Percentiles rank a stretch among this genome's conserved stretches.
phyloP scores from a whole-genome alignment of 2,888 invertebrate species.

The Lasioglossum villosulum region DNA sequence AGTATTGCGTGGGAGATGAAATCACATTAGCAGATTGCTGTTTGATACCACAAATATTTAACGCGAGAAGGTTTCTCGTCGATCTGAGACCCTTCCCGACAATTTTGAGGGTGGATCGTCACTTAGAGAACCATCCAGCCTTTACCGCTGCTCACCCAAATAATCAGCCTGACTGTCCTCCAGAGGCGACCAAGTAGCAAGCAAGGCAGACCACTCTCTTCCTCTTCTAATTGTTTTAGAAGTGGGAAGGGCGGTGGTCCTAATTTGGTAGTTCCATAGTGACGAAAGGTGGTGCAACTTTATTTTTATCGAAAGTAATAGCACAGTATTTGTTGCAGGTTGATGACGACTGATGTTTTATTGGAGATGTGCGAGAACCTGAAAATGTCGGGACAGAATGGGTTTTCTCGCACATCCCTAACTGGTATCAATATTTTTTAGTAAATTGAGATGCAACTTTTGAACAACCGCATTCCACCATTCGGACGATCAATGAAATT shows the following conservation, averaged over 20 bases:
- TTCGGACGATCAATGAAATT: background rate
- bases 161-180: constrained; percentile 97
- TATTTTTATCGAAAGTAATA: constrained; percentile 25
- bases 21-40: constrained; percentile 98
- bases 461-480: background rate
- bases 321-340: constrained; percentile 27
- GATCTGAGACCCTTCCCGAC: constrained; percentile 95
- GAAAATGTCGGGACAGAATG: background rate
- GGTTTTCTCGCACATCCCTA: background rate
- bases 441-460: background rate
- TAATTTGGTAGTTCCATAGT: constrained; percentile 64
- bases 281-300: constrained; percentile 72
- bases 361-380: background rate
- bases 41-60: constrained; percentile 97
- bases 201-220: constrained; percentile 84
- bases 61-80: constrained; percentile 97
- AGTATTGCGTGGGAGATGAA: constrained; percentile 97
- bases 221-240: constrained; percentile 80
- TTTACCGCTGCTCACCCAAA: constrained; percentile 96
- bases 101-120: constrained; percentile 94
- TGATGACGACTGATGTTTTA: constrained; percentile 10
- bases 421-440: background rate
- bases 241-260: constrained; percentile 75
- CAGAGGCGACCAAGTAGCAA: constrained; percentile 92
- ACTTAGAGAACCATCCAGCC: constrained; percentile 94